A percentile compares a stretch with the other conserved stretches of the same genome.
phyloP scores from a whole-genome alignment of 2,888 invertebrate species.

The Cephonodes hylas region DNA sequence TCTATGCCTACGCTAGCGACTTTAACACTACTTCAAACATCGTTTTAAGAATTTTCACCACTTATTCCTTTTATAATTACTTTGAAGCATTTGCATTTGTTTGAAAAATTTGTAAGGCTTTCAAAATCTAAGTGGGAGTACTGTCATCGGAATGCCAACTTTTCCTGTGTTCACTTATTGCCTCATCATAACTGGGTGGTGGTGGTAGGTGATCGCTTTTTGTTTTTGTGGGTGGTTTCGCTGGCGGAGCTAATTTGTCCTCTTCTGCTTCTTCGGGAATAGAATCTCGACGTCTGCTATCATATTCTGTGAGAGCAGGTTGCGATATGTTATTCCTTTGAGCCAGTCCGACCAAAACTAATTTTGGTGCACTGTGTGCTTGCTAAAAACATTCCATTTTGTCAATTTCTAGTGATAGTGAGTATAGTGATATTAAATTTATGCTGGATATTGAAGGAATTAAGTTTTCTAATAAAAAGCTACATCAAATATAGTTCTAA shows the following conservation, averaged over 20 bases:
- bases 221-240: slow-evolving; percentile 58
- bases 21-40: neutral
- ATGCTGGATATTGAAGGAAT: no score
- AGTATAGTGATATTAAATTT: no score
- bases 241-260: slow-evolving; percentile 53
- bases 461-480: neutral
- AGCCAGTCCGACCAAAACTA: slow-evolving; percentile 72
- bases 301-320: slow-evolving; percentile 81
- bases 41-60: neutral
- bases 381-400: slow-evolving; percentile 53
- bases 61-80: neutral
- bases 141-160: slow-evolving; percentile 79
- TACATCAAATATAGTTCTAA: no score
- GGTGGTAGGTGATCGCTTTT: slow-evolving; percentile 63
- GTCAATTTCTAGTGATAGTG: no score
- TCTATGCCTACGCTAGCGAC: neutral
- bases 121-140: slow-evolving; percentile 61
- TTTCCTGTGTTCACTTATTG: slow-evolving; percentile 67
- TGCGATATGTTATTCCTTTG: slow-evolving; percentile 83
- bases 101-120: no score
- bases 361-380: slow-evolving; percentile 83
- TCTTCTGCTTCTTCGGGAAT: slow-evolving; percentile 83
- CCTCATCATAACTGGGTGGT: slow-evolving; percentile 69
- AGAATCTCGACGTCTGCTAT: slow-evolving; percentile 80
- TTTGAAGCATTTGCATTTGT: neutral